Evolutionary conservation across 2,797 vertebrate species (phyloP), one percentile per base, ranked within the genome.

Genomic region (Brachyrhaphis roseni): DNA sequence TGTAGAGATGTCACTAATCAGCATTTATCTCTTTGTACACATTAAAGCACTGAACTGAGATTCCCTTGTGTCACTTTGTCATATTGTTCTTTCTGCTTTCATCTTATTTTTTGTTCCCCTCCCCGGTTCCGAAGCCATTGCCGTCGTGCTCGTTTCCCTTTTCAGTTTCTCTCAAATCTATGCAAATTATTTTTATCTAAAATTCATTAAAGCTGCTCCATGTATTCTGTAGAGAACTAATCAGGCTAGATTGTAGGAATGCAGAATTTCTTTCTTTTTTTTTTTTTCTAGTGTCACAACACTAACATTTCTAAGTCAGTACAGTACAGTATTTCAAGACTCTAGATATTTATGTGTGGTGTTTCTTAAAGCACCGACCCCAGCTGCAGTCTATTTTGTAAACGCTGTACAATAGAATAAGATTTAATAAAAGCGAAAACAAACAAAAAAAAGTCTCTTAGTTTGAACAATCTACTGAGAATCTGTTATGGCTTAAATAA

Each of bases 11-110:
- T 94, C 90, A 85, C 86, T 88, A 82, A 91, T 89, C 78, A 89
- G 89, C 90, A 91, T 94, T 92, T 90, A 91, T 92, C 87, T 93
- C 85, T 93, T 93, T 95, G 90, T 93, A 93, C 83, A 49, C 93
- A 94, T 92, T 94, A 95, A 95, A 94, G 83, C 86, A 90, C 90
- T 78, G n/a, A 90, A 78, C 79, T 86, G 15, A 92, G 82, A 0
- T 12, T 76, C 71, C 86, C 57, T 77, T 6, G 16, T 74, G 49
- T 84, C 51, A 18, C 66, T 81, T 75, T 82, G 8, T 87, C 8
- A 23, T 39, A 39, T 39, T 23, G 34, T 68, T 68, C 20, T 68
- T 68, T 64, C 8, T 76, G 79, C 45, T 36, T 45, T 43, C 20
- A 62, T 78, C 41, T 84, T 74, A 4, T 78, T 23, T 23, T 3